Conservation (phyloP, 2,113 vertebrate genomes). For the Promerops cafer region DNA sequence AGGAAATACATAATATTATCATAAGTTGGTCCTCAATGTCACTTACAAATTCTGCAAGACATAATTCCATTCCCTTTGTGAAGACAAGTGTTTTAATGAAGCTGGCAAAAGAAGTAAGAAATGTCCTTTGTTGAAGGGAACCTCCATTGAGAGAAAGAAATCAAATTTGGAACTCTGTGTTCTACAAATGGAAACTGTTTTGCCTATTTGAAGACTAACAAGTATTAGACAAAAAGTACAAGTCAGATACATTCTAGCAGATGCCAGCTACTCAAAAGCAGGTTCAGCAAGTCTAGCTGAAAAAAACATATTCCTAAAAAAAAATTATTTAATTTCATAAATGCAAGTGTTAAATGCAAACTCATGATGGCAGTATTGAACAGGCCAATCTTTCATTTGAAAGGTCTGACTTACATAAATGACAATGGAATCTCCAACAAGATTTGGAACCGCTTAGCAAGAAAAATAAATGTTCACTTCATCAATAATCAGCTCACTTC, state of each 20-base stretch:
- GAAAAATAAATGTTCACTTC: background rate
- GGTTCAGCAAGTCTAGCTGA: background rate
- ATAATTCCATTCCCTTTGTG: background rate
- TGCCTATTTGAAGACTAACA: background rate
- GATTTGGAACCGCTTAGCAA: background rate
- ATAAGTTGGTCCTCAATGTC: background rate
- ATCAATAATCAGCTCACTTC: background rate
- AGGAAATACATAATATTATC: background rate
- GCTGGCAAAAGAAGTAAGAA: background rate
- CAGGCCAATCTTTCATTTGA: background rate
- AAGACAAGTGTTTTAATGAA: background rate
- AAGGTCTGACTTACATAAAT: background rate
- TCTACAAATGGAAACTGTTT: background rate
- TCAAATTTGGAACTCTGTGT: background rate
- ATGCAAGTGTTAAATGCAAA: background rate
- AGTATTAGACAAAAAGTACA: background rate
- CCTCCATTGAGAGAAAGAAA: background rate
- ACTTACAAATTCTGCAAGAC: background rate
- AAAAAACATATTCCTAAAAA: background rate
- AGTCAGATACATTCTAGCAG: background rate
- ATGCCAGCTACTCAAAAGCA: background rate
- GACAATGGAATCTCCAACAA: background rate
- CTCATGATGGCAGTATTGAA: background rate
- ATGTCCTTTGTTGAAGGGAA: background rate
- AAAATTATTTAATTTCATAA: background rate